A percentile compares a stretch with the other conserved stretches of the same genome.
Conservation (phyloP, 2,888 invertebrate species). For the Eueremaeus valkanovi region DNA sequence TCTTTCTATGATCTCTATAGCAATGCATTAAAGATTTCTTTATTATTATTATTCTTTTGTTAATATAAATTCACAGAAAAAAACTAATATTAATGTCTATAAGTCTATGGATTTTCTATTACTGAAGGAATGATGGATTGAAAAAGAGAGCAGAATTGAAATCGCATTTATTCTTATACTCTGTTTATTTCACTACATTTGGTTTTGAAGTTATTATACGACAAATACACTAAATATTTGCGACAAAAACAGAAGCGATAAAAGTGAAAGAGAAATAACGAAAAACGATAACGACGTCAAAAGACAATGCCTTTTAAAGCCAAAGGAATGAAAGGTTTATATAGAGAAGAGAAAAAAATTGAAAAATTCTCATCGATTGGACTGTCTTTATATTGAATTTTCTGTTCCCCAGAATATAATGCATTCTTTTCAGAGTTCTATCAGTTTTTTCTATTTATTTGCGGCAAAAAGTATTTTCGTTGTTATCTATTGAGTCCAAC, state of each 20-base stretch:
- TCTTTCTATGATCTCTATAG: too few species aligned
- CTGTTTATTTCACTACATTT: constrained; percentile 22
- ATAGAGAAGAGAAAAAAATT: neutral
- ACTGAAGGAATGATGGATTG: neutral
- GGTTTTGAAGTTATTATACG: constrained; percentile 5
- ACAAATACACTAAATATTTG: constrained; percentile 15
- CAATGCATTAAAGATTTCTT: neutral
- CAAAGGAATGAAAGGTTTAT: too few species aligned
- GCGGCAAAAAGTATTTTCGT: neutral
- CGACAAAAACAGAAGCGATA: constrained; percentile 19
- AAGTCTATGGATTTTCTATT: constrained; percentile 27
- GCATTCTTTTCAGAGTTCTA: neutral
- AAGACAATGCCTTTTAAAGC: constrained; percentile 26
- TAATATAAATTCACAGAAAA: neutral
- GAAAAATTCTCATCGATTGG: neutral
- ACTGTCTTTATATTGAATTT: too few species aligned
- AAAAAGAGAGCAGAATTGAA: neutral
- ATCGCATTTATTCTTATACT: neutral
- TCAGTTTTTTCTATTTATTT: neutral
- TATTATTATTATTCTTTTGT: neutral
- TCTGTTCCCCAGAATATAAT: neutral
- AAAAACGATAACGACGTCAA: constrained; percentile 30
- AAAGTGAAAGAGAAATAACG: neutral
- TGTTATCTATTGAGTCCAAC: neutral
- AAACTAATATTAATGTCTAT: neutral